Base-by-base conservation (phyloP, 2,797 vertebrate species). In the Spea hammondii region DNA sequence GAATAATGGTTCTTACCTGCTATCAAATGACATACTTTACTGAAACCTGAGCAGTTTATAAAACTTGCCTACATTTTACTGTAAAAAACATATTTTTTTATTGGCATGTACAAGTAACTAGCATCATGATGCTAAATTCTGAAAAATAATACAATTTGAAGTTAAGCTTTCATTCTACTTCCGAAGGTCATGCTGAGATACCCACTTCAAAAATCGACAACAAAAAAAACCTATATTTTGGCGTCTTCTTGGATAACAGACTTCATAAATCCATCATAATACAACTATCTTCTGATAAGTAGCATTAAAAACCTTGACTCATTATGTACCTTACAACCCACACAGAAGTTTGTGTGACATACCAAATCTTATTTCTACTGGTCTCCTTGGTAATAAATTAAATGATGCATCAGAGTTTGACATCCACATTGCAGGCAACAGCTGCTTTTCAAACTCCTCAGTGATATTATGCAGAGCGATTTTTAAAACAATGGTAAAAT, bases 311-410 rank as follows among this genome's bases (percentile, higher is more conserved):
- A 64, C 11, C 10, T 68, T 73, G 47, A 68, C 64, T 79, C 71
- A 74, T 62, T 74, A 74, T 53, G 44, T 53, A 14, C 13, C 48
- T 4, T 73, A 6, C 71, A 73, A 17, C 78, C 78, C 71, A 79
- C 78, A 79, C 78, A 79, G 60, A 74, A 62, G 71, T 74, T 74
- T 51, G 9, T 59, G 60, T 65, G 53, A 59, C 64, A 73, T 48
- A 14, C 17, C 8, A 5, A 79, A 74, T 70, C 65, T 55, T 74
- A 59, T 79, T 49, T 59, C 71, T 74, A 49, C 51, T 70, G 49
- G 78, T 79, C 66, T 79, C 78, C 78, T 74, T 79, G 72, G 78
- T 60, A 79, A 74, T 79, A 74, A 69, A 74, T 70, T n/a, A 54
- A 79, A 74, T 79, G 47, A 69, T 74, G 57, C 70, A 64, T 48